Evolutionary conservation across 1,140 invertebrate genomes (phyloP), one percentile per base, ranked within the genome.

Genomic region (Centruroides sculpturatus): DNA sequence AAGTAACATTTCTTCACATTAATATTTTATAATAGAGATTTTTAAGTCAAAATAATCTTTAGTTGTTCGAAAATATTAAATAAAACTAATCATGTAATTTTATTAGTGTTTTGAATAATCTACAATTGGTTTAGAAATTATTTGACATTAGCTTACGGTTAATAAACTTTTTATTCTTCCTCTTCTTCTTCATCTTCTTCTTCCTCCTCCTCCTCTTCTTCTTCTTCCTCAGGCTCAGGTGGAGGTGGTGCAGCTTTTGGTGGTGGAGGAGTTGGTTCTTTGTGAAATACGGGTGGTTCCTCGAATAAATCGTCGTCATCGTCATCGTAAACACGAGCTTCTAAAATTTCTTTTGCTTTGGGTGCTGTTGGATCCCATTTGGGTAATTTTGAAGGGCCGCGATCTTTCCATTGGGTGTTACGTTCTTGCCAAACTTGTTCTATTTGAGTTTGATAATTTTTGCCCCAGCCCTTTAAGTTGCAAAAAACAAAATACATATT

Each of bases 371-470:
- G 69, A 34, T 65, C 64, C 64, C 64, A 65, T 41, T 65, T 65
- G 23, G 61, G 60, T 11, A 65, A 58, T 10, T 35, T n/a, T 6
- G 58, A 59, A n/a, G 57, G 47, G 34, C 66, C 67, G 13, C 57
- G 54, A 76, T 85, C 84, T 72, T 84, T 82, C 41, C 41, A 41
- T 41, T 41, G 41, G 41, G 41, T 41, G 41, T 41, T 41, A 41
- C 41, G 41, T 6, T 5, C 5, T 41, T 41, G 41, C 41, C 41
- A 41, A 41, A 6, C 8, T 41, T 41, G 41, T 41, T 41, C 41
- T 41, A 41, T 1, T 6, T 41, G 8, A 6, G 0, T 8, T 8
- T 6, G 5, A 8, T 41, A 41, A 41, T 41, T 41, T 41, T 41
- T 41, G 41, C 41, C 41, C 41, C 41, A 41, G 41, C 41, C 41